phyloP scores from a whole-genome alignment of 92 coral and sea anemone species.

The Epizoanthus illoricatus region DNA sequence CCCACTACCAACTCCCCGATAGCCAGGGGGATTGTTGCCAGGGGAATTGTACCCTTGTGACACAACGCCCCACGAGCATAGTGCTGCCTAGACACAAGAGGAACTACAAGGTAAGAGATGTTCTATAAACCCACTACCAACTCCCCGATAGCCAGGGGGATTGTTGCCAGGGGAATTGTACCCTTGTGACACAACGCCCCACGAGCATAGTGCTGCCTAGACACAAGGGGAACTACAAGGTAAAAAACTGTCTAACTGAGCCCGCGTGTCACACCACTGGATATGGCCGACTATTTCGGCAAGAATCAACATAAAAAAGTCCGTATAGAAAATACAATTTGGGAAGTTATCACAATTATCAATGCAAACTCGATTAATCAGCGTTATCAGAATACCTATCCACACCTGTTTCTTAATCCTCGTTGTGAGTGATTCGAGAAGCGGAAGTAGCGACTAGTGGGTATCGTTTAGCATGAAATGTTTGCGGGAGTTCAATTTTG shows the following conservation, averaged over 20 bases:
- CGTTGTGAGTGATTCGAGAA: too few species aligned
- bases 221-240: background rate
- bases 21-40: conserved; percentile 59
- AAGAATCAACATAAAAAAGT: too few species aligned
- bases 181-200: conserved; percentile 71
- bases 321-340: too few species aligned
- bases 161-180: conserved; percentile 1
- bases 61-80: conserved; percentile 76
- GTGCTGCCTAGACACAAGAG: conserved; percentile 50
- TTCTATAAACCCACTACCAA: background rate
- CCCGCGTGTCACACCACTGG: conserved; percentile 65
- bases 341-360: too few species aligned
- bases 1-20: conserved; percentile 5
- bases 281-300: too few species aligned
- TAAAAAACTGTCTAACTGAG: background rate
- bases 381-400: too few species aligned
- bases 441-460: too few species aligned
- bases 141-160: conserved; percentile 65
- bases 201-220: conserved; percentile 77
- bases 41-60: conserved; percentile 49
- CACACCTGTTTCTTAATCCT: too few species aligned
- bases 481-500: too few species aligned
- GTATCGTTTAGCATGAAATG: too few species aligned
- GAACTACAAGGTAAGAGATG: background rate
- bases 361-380: too few species aligned